These are phyloP conservation scores for Tetramorium simillimum DNA, from an alignment of 1,140 invertebrate species.

Conservation along the genomic window DNA sequence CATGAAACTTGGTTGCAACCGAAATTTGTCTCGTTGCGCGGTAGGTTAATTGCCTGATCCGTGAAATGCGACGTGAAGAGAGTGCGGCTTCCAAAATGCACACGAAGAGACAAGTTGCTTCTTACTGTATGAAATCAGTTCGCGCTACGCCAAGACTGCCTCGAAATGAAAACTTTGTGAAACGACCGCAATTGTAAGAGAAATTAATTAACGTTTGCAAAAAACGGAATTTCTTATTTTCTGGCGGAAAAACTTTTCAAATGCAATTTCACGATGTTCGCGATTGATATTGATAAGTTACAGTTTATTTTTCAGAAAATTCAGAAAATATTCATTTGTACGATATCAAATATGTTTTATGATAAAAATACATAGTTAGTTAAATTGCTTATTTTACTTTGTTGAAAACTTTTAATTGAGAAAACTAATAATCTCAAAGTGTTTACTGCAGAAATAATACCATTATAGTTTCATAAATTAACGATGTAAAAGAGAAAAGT, in stretches of 20 bases:
- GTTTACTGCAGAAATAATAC: not conserved
- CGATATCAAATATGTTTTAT: not conserved
- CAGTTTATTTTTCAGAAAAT: not conserved
- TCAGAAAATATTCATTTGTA: not conserved
- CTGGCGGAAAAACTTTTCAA: not conserved
- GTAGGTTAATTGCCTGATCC: constrained; percentile 34
- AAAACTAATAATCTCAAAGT: not conserved
- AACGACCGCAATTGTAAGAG: not conserved
- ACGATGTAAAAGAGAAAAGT: not conserved
- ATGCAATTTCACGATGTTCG: not conserved
- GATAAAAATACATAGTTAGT: not conserved
- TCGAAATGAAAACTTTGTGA: not conserved
- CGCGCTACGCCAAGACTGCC: not conserved
- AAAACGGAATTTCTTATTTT: not conserved
- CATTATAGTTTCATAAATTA: not conserved
- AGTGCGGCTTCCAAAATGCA: constrained; percentile 4
- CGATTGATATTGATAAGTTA: not conserved
- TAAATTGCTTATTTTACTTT: constrained; percentile 1
- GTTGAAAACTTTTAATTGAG: not conserved
- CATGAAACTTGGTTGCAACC: constrained; percentile 13
- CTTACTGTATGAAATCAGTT: not conserved
- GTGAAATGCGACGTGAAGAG: constrained; percentile 30
- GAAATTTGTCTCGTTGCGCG: constrained; percentile 40
- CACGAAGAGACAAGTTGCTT: constrained; percentile 4
- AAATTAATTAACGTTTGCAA: not conserved